Evolutionary conservation across 2,797 vertebrate species (phyloP).

Genomic region (Hephaestus fuliginosus): DNA sequence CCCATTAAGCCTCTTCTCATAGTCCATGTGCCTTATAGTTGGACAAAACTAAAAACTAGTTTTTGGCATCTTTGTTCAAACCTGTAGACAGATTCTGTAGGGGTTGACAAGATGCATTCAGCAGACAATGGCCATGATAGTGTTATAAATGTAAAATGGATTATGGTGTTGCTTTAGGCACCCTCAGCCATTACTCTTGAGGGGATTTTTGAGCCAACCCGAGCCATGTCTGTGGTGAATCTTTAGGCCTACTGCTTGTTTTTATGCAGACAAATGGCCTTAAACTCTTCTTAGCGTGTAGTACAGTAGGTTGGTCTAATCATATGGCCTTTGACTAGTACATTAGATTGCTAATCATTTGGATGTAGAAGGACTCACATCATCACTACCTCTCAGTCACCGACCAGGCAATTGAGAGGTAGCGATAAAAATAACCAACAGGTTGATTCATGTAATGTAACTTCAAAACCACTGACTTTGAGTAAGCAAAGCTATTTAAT

Average conservation of each 20-base stretch:
- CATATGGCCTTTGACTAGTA: slow-evolving; percentile 42
- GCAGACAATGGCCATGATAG: slow-evolving; percentile 6
- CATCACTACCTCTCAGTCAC: slow-evolving; percentile 23
- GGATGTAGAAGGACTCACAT: slow-evolving; percentile 19
- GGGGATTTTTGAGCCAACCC: slow-evolving; percentile 38
- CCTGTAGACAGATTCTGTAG: slow-evolving; percentile 73
- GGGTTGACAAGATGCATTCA: slow-evolving; percentile 20
- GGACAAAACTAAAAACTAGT: slow-evolving; percentile 46
- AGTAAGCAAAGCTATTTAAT: slow-evolving; percentile 48
- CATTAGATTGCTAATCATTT: slow-evolving; percentile 25
- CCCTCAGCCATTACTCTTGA: slow-evolving; percentile 28
- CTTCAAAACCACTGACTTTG: slow-evolving; percentile 58
- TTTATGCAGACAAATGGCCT: slow-evolving; percentile 49
- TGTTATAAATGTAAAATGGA: slow-evolving; percentile 31
- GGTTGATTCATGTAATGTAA: slow-evolving; percentile 48
- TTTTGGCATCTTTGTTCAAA: slow-evolving; percentile 42
- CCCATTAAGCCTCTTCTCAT: slow-evolving; percentile 53
- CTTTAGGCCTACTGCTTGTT: slow-evolving; percentile 44
- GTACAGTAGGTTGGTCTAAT: slow-evolving; percentile 36
- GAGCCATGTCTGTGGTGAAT: slow-evolving; percentile 32
- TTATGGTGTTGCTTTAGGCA: slow-evolving; percentile 43
- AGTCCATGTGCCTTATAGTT: slow-evolving; percentile 77
- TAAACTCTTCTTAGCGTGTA: slow-evolving; percentile 20
- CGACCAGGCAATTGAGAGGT: slow-evolving; percentile 42
- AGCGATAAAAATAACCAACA: slow-evolving; percentile 20